These are phyloP conservation scores for Hippoglossus stenolepis DNA, from an alignment of 2,113 vertebrate genomes.

Conservation along the genomic window DNA sequence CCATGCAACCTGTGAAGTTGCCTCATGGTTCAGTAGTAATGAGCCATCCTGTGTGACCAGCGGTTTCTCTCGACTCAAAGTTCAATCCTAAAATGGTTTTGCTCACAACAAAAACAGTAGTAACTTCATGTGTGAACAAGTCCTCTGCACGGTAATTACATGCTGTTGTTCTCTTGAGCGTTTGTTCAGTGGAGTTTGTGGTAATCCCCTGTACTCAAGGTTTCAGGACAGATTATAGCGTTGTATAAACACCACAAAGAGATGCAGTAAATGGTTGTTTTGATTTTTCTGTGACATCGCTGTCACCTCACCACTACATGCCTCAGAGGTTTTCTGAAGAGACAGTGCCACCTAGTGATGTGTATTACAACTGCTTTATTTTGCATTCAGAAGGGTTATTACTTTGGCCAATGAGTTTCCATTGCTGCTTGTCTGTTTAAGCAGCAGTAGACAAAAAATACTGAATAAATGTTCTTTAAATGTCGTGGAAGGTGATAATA, in stretches of 20 bases:
- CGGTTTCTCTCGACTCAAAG: slow-evolving; percentile 10
- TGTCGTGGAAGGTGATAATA: too few species aligned
- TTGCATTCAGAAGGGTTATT: background rate
- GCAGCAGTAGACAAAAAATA: too few species aligned
- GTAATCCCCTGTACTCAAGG: slow-evolving; percentile 21
- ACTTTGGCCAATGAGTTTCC: too few species aligned
- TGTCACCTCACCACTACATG: background rate
- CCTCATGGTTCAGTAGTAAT: background rate
- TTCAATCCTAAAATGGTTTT: background rate
- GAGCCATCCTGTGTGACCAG: background rate
- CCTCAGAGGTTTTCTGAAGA: background rate
- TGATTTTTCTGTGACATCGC: slow-evolving; percentile 24
- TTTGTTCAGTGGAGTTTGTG: slow-evolving; percentile 30
- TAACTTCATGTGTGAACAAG: slow-evolving; percentile 41
- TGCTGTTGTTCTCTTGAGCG: slow-evolving; percentile 1
- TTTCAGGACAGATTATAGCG: slow-evolving; percentile 37
- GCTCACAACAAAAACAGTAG: background rate
- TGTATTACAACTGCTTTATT: slow-evolving; percentile 2
- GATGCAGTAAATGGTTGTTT: slow-evolving; percentile 28
- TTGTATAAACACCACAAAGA: slow-evolving; percentile 46
- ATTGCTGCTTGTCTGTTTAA: too few species aligned
- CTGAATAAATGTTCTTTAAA: background rate
- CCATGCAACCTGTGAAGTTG: slow-evolving; percentile 5
- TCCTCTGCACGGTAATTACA: slow-evolving; percentile 23
- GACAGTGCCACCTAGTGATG: slow-evolving; percentile 70